These are phyloP conservation scores for Anthonomus grandis DNA, from an alignment of 1,140 invertebrate genomes.

Conservation along the genomic window DNA sequence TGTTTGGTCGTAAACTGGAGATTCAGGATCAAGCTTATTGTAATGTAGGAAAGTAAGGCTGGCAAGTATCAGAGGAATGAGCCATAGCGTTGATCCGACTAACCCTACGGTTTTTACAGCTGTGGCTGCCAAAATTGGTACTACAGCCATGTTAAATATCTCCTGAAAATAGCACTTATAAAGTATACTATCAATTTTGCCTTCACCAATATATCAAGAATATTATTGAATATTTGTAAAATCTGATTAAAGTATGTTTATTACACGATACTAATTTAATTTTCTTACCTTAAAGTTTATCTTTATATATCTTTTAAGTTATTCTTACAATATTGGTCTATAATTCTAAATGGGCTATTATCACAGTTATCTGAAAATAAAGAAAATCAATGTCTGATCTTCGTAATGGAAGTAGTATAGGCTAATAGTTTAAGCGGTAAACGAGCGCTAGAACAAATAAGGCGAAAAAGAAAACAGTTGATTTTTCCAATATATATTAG, in stretches of 20 bases:
- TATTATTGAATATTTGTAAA: too few species aligned
- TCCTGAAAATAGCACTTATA: conserved; percentile 4
- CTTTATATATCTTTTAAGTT: too few species aligned
- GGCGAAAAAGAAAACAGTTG: neutral
- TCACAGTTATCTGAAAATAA: conserved; percentile 22
- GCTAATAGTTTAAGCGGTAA: neutral
- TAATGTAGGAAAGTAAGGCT: conserved; percentile 80
- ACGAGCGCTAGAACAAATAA: neutral
- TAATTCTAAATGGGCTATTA: conserved; percentile 16
- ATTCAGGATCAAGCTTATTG: conserved; percentile 76
- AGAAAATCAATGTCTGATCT: neutral
- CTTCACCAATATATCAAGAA: too few species aligned
- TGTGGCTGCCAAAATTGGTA: conserved; percentile 67
- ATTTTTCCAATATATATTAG: neutral
- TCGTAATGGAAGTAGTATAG: neutral
- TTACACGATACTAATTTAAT: too few species aligned
- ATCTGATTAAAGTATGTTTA: too few species aligned
- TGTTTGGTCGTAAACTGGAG: conserved; percentile 59
- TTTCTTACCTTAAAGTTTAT: too few species aligned
- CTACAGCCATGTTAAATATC: conserved; percentile 60
- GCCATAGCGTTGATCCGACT: conserved; percentile 71
- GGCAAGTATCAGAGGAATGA: conserved; percentile 76
- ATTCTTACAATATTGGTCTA: too few species aligned
- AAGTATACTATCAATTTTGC: too few species aligned
- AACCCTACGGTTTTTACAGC: conserved; percentile 73